Base-by-base conservation (phyloP, 2,888 invertebrate genomes). In the Sphaeridia pumilis region DNA sequence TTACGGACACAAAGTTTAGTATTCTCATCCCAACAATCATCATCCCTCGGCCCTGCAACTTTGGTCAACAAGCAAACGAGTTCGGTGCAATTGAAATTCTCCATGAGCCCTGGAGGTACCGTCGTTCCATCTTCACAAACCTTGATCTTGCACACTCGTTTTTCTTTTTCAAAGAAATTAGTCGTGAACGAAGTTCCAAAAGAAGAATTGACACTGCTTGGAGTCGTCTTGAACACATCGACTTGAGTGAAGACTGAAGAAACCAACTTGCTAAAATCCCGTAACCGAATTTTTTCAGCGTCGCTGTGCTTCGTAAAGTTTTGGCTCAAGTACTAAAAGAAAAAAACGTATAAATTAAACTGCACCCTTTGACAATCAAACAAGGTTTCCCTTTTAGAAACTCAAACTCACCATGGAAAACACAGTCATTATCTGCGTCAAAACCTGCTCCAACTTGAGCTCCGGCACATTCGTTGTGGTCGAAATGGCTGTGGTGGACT, bases 111-210 rank as follows among this genome's bases (percentile, higher is more conserved):
- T 26, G 47, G 35, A 7, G 64, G 64, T 12, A 31, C 41, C 1
- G 59, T 56, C 1, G 58, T 57, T 20, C 61, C 62, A 48, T 64
- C 54, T 34, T 61, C 61, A 49, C 64, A 64, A n/a, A 63, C 47
- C 7, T 58, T 57, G 2, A 64, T 56, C 20, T 41, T 59, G 49
- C 64, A 64, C 14, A 58, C 52, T 52, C 57, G 61, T 12, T 54
- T 42, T 21, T 63, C 64, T 28, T 58, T 59, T 20, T 61, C 61
- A 34, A 58, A 55, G 2, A 49, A 46, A n/a, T 43, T 47, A 14
- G 51, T 46, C 31, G 57, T 56, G n/a, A 60, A 61, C 1, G 57
- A 55, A 10, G 62, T 59, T 5, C 55, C 58, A 52, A 63, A 59
- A 1, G 62, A 57, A 4, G 62, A 59, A 25, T 64, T 64, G 25